A percentile compares a stretch with the other conserved stretches of the same genome.
phyloP scores from a whole-genome alignment of 2,888 invertebrate species.

The Eurois occulta region DNA sequence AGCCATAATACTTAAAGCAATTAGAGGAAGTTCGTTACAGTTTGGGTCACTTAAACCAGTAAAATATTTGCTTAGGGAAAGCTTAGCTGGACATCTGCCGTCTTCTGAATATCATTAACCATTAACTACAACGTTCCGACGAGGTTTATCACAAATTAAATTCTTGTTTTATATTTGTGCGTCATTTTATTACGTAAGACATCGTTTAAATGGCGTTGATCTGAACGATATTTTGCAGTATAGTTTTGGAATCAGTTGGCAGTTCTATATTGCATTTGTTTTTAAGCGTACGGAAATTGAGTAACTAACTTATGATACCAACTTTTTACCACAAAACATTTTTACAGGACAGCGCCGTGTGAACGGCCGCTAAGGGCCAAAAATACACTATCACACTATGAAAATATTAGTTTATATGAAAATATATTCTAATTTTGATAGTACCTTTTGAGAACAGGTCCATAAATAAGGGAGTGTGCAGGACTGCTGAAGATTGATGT shows the following conservation, averaged over 20 bases:
- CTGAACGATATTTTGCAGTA: neutral
- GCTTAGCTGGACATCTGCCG: conserved; percentile 31
- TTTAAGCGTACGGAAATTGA: neutral
- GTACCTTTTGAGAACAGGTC: too few species aligned
- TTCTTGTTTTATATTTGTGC: neutral
- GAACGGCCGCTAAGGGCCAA: neutral
- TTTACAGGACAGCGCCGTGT: neutral
- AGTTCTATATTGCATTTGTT: neutral
- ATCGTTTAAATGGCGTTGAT: neutral
- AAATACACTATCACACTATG: neutral
- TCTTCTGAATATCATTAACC: conserved; percentile 28
- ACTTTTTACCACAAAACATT: neutral
- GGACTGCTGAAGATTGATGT: conserved; percentile 5
- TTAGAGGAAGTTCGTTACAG: conserved; percentile 29
- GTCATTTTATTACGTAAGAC: neutral
- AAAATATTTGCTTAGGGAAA: conserved; percentile 36
- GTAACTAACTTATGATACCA: neutral
- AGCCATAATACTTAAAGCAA: conserved; percentile 25
- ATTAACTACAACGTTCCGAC: neutral
- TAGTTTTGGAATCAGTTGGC: neutral
- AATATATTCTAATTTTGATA: neutral
- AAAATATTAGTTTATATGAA: neutral
- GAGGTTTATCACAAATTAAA: neutral
- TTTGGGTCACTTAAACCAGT: conserved; percentile 19
- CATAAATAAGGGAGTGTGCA: conserved; percentile 5